phyloP scores from a whole-genome alignment of 2,113 vertebrate genomes.

The Centropus unirufus region DNA sequence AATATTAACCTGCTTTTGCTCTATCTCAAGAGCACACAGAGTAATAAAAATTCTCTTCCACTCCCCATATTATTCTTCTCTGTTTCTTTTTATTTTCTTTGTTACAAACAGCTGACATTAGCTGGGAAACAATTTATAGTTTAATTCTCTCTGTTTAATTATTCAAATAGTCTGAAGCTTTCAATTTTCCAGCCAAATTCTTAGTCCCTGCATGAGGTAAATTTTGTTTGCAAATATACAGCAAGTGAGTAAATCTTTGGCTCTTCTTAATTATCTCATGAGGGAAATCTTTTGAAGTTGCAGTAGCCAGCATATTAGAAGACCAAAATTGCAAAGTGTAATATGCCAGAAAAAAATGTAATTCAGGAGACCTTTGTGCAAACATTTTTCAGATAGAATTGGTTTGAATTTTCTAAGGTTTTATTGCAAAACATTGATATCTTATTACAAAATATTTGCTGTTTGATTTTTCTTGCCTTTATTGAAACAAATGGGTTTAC shows the following conservation, averaged over 20 bases:
- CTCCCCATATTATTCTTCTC: neutral
- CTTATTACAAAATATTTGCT: accelerated
- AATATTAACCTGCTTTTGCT: neutral
- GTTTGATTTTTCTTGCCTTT: neutral
- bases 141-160: neutral
- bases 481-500: neutral
- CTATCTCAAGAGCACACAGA: neutral
- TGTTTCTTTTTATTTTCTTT: neutral
- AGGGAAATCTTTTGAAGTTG: neutral
- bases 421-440: neutral
- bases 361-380: neutral
- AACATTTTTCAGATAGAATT: neutral
- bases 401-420: neutral
- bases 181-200: slow-evolving; percentile 12
- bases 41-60: neutral
- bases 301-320: neutral
- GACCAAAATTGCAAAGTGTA: neutral
- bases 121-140: neutral
- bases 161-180: neutral
- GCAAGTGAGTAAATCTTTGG: neutral
- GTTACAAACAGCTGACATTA: neutral
- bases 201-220: neutral
- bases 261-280: neutral
- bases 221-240: neutral
- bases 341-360: neutral